A percentile compares a stretch with the other conserved stretches of the same genome.
Conservation (phyloP, 2,113 vertebrate genomes). For the Grallaria varia region DNA sequence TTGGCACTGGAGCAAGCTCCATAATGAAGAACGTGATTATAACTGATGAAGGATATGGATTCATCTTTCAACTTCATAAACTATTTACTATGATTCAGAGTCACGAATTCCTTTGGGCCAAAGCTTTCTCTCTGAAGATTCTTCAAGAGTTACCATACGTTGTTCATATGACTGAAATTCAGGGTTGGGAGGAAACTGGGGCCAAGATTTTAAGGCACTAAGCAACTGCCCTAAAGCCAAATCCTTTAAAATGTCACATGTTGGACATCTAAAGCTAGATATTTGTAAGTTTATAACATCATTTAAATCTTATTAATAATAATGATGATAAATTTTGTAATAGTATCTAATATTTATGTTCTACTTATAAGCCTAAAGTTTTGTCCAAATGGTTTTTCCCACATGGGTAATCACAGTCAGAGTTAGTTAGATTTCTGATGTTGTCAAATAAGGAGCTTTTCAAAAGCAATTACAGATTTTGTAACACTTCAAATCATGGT, state of each 20-base stretch:
- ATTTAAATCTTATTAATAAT: neutral
- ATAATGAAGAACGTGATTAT: conserved; percentile 5
- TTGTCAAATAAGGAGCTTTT: neutral
- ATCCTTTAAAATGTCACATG: neutral
- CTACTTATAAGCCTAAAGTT: neutral
- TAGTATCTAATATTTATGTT: neutral
- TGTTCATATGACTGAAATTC: conserved; percentile 10
- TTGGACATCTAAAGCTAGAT: neutral
- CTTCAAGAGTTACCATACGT: neutral
- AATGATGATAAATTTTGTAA: neutral
- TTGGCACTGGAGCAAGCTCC: neutral
- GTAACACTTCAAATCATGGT: neutral
- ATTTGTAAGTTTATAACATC: neutral
- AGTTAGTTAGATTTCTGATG: neutral
- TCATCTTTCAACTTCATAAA: conserved; percentile 28
- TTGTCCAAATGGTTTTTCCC: neutral
- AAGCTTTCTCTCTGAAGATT: conserved; percentile 13
- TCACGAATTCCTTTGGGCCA: neutral
- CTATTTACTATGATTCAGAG: conserved; percentile 26
- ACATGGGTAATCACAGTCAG: neutral
- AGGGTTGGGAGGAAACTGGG: neutral
- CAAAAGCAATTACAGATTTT: neutral
- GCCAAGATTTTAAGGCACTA: neutral
- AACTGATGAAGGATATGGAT: conserved; percentile 40
- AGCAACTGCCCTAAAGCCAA: neutral